phyloP scores from a whole-genome alignment of 1,140 invertebrate species.

The Pogonus chalceus region DNA sequence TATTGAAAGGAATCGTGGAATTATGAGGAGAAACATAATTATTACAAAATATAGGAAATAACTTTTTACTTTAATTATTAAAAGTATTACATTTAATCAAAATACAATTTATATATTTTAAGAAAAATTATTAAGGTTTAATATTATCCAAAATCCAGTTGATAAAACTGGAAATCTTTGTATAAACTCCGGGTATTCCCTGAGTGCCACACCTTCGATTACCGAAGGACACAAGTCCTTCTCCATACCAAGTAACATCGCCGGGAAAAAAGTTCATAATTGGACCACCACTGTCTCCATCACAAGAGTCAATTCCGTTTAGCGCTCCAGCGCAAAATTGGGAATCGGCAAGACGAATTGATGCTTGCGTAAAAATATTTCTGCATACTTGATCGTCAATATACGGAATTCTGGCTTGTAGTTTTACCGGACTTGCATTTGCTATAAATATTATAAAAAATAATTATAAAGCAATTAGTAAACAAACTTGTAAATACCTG shows the following conservation, averaged over 20 bases:
- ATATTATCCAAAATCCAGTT: slow-evolving; percentile 37
- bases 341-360: not conserved
- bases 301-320: slow-evolving; percentile 28
- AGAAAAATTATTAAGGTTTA: slow-evolving; percentile 1
- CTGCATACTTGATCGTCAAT: slow-evolving; percentile 9
- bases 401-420: slow-evolving; percentile 12
- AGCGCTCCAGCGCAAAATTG: slow-evolving; percentile 22
- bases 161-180: slow-evolving; percentile 36
- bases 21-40: too few relatives aligned
- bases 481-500: too few relatives aligned
- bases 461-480: too few relatives aligned
- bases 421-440: slow-evolving; percentile 4
- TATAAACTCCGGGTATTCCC: slow-evolving; percentile 47
- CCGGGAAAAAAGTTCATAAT: slow-evolving; percentile 36
- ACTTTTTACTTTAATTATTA: too few relatives aligned
- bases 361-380: not conserved
- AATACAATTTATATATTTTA: too few relatives aligned
- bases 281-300: slow-evolving; percentile 48
- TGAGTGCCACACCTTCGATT: slow-evolving; percentile 43
- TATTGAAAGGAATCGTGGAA: too few relatives aligned
- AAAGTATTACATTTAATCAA: too few relatives aligned
- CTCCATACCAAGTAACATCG: slow-evolving; percentile 34
- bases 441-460: too few relatives aligned
- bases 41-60: too few relatives aligned
- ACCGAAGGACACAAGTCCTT: slow-evolving; percentile 51